Base-by-base conservation (phyloP, 2,888 invertebrate genomes). In the Caenorhabditis sulstoni region DNA sequence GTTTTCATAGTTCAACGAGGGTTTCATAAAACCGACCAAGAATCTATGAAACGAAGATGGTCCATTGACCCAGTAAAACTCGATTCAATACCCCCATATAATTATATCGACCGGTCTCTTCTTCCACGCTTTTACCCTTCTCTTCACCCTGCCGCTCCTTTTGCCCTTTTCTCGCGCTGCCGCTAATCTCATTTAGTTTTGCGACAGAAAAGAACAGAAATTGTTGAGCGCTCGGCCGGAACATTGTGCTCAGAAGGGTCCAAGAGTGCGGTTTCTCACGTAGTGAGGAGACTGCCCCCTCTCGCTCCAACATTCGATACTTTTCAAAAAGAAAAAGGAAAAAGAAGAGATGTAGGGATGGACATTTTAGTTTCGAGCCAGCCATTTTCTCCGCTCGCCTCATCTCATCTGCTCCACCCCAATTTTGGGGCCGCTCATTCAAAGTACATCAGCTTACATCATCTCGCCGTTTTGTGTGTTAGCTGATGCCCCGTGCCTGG, bases 271-370 rank as follows among this genome's bases (percentile, higher is more conserved):
- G 47, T 58, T 73, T 73, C 73, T 73, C 73, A 73, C 73, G 73
- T 73, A 73, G 41, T 29, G 14, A 16, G 41, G 29, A 41, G n/a
- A n/a, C n/a, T n/a, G n/a, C n/a, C n/a, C n/a, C n/a, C n/a, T n/a
- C n/a, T n/a, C n/a, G n/a, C n/a, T n/a, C n/a, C 53, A 73, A 73
- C 73, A 73, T 73, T 50, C 64, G 73, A 73, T 73, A 73, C 73
- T 73, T 7, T 64, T 73, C 18, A 50, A 23, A 50, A 22, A 50
- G 22, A 50, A 22, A 37, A 37, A n/a, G 1, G 47, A 52, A 64
- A 16, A 4, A 9, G 3, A 35, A 47, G 1, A n/a, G 45, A 45
- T 18, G 47, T 9, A 47, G 3, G 4, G 50, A 44, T 11, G 44
- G 44, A 29, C 29, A 3, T 29, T 29, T 7, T 5, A 29, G 29